Base-by-base conservation (phyloP, 1,140 invertebrate species). In the Mylabris phalerata region DNA sequence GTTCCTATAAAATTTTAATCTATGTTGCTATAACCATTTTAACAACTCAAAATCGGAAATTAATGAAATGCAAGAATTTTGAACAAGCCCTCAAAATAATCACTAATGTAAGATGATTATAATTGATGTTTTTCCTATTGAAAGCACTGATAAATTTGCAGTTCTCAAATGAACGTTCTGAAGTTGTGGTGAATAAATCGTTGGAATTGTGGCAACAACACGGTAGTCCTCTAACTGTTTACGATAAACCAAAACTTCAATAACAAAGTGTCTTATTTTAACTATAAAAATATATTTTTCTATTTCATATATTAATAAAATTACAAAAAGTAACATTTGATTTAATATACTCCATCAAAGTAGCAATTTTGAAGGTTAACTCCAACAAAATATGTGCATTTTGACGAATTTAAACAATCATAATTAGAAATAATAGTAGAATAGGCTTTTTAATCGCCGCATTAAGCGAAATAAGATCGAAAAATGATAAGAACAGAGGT, bases 1-100 rank as follows among this genome's bases (percentile, higher is more conserved):
- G 91, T 24, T 89, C 89, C 4, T 85, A 83, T 40, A 88, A 86
- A 75, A 87, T 93, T 63, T 77, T 94, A 57, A 81, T 88, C 2
- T 93, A 85, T 76, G 84, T 91, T 3, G 84, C 85, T 48, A 78
- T 91, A 11, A 83, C 87, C 58, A 75, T 90, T 32, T 76, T 92
- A 11, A 83, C 85, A 10, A 87, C 85, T 43, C 74, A 90, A 43
- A 80, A 83, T 63, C 73, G 84, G 68, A 77, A 80, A 55, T 75
- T 90, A 62, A 67, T 89, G 9, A 80, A 79, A 62, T 83, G 84
- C 60, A 81, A 78, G 27, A 80, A 73, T 61, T 66, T 75, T 25
- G 78, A 83, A 24, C 76, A 80, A 66, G 78, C 87, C 48, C 67
- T 86, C 7, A 80, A 84, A 63, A 81, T 79, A 67, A 75, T 89